Percentiles rank a stretch among this genome's conserved stretches.
phyloP scores from a whole-genome alignment of 1,140 invertebrate genomes.

The Macrosteles quadrilineatus region DNA sequence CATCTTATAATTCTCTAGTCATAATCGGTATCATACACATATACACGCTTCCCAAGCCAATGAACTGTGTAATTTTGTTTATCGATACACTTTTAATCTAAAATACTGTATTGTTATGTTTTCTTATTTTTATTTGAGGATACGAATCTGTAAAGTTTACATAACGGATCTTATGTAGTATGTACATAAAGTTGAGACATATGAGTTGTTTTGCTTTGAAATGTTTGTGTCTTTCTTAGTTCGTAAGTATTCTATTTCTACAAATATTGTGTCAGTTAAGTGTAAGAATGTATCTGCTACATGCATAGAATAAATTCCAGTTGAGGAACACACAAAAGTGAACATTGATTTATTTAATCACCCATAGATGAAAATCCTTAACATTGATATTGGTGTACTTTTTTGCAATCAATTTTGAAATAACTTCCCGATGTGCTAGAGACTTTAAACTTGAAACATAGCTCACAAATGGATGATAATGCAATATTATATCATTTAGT shows the following conservation, averaged over 20 bases:
- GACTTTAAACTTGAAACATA: too few relatives aligned
- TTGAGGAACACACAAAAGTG: background rate
- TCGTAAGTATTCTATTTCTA: conserved; percentile 18
- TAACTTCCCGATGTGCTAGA: too few relatives aligned
- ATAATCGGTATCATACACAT: background rate
- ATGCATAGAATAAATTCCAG: conserved; percentile 14
- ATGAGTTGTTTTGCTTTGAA: conserved; percentile 16
- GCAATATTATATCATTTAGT: too few relatives aligned
- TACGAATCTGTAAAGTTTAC: conserved; percentile 8
- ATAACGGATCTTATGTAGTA: conserved; percentile 8
- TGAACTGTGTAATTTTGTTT: background rate
- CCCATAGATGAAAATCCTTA: too few relatives aligned
- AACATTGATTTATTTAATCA: too few relatives aligned
- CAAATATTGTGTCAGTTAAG: conserved; percentile 26
- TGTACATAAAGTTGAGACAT: conserved; percentile 17
- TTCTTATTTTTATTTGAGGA: conserved; percentile 16
- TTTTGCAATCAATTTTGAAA: too few relatives aligned
- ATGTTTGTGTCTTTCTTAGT: conserved; percentile 27
- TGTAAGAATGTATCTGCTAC: conserved; percentile 23
- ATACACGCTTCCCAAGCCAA: conserved; percentile 16
- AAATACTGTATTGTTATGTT: conserved; percentile 15
- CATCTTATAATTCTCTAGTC: conserved; percentile 21
- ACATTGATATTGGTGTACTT: too few relatives aligned
- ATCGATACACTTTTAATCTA: conserved; percentile 8
- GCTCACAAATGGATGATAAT: too few relatives aligned